Conservation (phyloP, 2,888 invertebrate genomes). For the Alitta virens region DNA sequence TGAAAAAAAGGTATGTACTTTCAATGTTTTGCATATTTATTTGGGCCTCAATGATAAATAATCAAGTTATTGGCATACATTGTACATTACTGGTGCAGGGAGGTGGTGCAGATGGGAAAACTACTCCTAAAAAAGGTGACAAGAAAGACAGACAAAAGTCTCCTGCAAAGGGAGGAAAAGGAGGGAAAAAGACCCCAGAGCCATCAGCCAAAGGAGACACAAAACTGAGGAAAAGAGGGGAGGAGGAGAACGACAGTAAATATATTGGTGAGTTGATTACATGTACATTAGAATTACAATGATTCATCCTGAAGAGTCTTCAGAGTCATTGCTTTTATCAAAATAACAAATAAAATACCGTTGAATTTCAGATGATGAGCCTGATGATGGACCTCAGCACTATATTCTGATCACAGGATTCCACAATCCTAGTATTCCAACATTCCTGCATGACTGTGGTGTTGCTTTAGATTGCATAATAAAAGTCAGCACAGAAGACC, state of each 20-base stretch:
- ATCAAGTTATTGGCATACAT: no score
- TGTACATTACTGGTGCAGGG: neutral
- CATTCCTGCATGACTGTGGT: constrained; percentile 45
- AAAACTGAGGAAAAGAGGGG: constrained; percentile 54
- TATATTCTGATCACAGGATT: constrained; percentile 53
- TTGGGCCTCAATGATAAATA: neutral
- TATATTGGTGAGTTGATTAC: constrained; percentile 46
- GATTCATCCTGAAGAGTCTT: neutral
- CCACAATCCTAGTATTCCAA: constrained; percentile 44
- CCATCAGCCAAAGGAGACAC: constrained; percentile 51
- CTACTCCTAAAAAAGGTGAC: constrained; percentile 32
- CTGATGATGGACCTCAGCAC: constrained; percentile 54
- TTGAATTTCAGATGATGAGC: constrained; percentile 59
- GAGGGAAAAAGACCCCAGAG: constrained; percentile 54
- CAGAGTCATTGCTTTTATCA: neutral
- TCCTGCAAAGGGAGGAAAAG: constrained; percentile 41
- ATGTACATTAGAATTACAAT: neutral
- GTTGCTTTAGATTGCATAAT: constrained; percentile 45
- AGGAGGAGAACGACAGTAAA: constrained; percentile 52
- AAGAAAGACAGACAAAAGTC: constrained; percentile 46
- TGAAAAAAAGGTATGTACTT: constrained; percentile 45
- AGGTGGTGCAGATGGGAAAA: constrained; percentile 22
- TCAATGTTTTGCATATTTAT: neutral
- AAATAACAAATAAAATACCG: no score
- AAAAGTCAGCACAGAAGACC: constrained; percentile 11